Evolutionary conservation across 1,140 invertebrate species (phyloP).

Genomic region (Uloborus diversus): DNA sequence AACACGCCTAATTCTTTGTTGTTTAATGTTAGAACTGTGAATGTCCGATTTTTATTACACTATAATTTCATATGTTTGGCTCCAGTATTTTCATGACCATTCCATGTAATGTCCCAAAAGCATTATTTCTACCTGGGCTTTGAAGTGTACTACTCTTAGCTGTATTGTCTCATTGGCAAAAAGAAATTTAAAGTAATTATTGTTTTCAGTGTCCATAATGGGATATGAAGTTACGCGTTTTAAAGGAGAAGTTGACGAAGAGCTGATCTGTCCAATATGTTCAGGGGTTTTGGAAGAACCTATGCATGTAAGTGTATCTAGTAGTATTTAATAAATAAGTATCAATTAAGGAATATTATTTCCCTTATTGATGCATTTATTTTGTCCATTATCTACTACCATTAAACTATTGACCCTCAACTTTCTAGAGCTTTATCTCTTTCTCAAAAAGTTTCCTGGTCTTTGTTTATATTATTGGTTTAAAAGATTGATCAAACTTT

Average conservation of each 20-base stretch:
- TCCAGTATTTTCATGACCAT: too few relatives aligned
- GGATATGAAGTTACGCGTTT: constrained; percentile 89
- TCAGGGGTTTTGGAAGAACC: constrained; percentile 89
- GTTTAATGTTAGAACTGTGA: too few relatives aligned
- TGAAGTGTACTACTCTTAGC: too few relatives aligned
- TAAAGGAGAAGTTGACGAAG: constrained; percentile 90
- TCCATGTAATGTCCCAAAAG: too few relatives aligned
- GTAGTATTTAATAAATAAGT: too few relatives aligned
- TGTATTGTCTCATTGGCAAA: too few relatives aligned
- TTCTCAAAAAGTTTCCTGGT: not conserved
- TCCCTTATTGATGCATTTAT: not conserved
- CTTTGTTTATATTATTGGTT: not conserved
- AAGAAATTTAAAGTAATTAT: too few relatives aligned
- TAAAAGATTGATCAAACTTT: not conserved
- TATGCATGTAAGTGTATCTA: constrained; percentile 82
- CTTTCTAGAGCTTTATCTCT: not conserved
- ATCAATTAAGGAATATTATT: not conserved
- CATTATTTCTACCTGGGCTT: too few relatives aligned
- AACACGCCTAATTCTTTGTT: too few relatives aligned
- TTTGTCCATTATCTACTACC: not conserved
- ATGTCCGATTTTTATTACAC: too few relatives aligned
- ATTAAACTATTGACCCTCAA: not conserved
- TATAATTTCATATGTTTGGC: too few relatives aligned
- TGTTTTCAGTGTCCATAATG: too few relatives aligned
- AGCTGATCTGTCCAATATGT: constrained; percentile 91